Conservation (phyloP, 2,888 invertebrate genomes). For the Imbricaverruca yamaguchii region DNA sequence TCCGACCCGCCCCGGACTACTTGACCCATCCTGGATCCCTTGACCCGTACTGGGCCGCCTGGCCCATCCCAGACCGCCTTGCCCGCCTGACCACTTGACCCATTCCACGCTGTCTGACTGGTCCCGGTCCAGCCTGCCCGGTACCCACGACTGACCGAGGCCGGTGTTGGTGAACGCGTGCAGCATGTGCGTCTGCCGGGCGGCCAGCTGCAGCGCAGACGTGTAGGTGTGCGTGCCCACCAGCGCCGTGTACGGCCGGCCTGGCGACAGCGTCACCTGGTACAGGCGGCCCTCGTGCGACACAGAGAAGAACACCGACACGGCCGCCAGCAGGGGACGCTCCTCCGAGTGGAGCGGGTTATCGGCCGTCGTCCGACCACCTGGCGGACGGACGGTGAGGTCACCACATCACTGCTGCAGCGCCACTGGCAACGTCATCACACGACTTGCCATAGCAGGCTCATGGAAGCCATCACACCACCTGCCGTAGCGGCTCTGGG, state of each 20-base stretch:
- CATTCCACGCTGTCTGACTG: too few relatives aligned
- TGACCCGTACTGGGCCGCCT: too few relatives aligned
- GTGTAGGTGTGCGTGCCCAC: slow-evolving; percentile 5
- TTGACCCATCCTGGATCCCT: too few relatives aligned
- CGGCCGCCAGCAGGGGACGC: slow-evolving; percentile 46
- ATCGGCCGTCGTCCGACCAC: neutral
- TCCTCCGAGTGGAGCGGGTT: slow-evolving; percentile 32
- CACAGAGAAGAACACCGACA: slow-evolving; percentile 56
- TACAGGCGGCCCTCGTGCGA: slow-evolving; percentile 64
- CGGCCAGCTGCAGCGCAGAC: slow-evolving; percentile 2
- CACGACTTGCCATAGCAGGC: too few relatives aligned
- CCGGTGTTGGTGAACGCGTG: slow-evolving; percentile 13
- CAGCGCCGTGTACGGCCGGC: slow-evolving; percentile 31
- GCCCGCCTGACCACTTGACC: too few relatives aligned
- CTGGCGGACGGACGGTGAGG: too few relatives aligned
- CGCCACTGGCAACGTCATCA: too few relatives aligned
- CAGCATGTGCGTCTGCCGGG: neutral
- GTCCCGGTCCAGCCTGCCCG: neutral
- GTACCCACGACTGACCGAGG: neutral
- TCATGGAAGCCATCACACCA: too few relatives aligned
- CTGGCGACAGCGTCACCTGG: slow-evolving; percentile 51
- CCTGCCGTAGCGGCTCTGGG: too few relatives aligned
- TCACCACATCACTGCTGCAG: too few relatives aligned
- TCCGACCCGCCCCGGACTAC: too few relatives aligned
- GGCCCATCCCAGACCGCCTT: too few relatives aligned